Evolutionary conservation across 2,797 vertebrate species (phyloP).

Genomic region (Chrysocyon brachyurus): DNA sequence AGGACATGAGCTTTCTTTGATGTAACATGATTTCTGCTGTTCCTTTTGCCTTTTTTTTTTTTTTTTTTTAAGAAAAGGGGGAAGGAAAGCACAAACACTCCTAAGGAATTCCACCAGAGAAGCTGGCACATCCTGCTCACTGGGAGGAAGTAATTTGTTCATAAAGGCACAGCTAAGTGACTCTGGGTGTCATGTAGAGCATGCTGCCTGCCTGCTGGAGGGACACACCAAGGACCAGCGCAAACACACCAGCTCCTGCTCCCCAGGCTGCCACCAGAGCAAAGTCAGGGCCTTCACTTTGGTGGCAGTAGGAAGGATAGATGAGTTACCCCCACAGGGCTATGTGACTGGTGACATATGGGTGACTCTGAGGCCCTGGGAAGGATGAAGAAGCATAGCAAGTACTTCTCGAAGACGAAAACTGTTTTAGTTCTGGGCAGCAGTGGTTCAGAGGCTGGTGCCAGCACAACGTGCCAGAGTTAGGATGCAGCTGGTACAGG

Average conservation of each 20-base stretch:
- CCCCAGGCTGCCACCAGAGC: background rate
- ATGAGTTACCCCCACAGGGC: no score
- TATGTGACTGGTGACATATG: background rate
- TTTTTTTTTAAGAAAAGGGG: background rate
- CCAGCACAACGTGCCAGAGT: fast-evolving
- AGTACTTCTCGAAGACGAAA: background rate
- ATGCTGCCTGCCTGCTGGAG: background rate
- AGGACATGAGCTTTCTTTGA: background rate
- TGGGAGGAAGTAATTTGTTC: background rate
- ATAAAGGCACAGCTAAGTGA: background rate
- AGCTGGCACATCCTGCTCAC: background rate
- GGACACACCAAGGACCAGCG: background rate
- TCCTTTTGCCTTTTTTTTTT: background rate
- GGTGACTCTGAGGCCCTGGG: background rate
- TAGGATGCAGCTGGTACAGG: background rate
- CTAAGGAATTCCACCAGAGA: background rate
- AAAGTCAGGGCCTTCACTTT: background rate
- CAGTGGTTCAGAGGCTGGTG: background rate
- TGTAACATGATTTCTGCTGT: background rate
- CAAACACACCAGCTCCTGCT: background rate
- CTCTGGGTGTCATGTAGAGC: background rate
- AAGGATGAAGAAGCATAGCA: background rate
- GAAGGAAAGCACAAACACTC: background rate
- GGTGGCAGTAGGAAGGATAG: fast-evolving
- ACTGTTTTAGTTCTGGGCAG: background rate